Base-by-base conservation (phyloP, 2,113 vertebrate species). In the Lethenteron camtschaticum region DNA sequence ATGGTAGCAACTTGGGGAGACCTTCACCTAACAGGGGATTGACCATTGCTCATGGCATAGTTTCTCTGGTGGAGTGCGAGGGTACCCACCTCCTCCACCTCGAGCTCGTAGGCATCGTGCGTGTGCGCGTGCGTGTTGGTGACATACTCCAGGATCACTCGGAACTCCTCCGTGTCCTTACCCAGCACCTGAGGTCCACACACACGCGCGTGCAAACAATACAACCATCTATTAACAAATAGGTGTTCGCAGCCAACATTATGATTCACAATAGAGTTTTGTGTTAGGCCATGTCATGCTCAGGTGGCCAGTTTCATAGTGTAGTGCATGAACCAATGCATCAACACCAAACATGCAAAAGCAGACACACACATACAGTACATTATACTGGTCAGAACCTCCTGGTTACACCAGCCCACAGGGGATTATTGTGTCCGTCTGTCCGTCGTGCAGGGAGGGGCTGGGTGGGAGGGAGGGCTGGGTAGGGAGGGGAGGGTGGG, bases 101-200 rank as follows among this genome's bases (percentile, higher is more conserved):
- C 87, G 76, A 99, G 80, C 55, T 90, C 87, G 68, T 96, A 99
- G 0, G 88, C 86, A 0, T 99, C 95, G 76, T 99, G 94, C 0
- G 94, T 99, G 72, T 87, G 87, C 2, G 94, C 94, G 0, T 99
- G 94, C 9, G 94, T 99, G 77, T 99, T 97, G 80, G 87, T 91
- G 20, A 97, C 94, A 1, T 99, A 99, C 13, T 95, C 82, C 58
- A 76, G 73, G 75, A 99, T 87, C 74, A 90, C 77, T 74, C 86
- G 81, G 8, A 90, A 89, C 78, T 97, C 94, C 18, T 85, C 76
- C 2, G 89, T 82, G 56, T 79, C 79, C 75, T 82, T 90, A 77
- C 90, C 88, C 75, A 99, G 81, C 75, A 97, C 89, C 94, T 99
- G 75, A 20, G 70, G 55, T 56, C 56, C 58, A 71, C 70, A n/a